These are phyloP conservation scores for Cataglyphis livida DNA, from an alignment of 2,888 invertebrate species.

Conservation along the genomic window DNA sequence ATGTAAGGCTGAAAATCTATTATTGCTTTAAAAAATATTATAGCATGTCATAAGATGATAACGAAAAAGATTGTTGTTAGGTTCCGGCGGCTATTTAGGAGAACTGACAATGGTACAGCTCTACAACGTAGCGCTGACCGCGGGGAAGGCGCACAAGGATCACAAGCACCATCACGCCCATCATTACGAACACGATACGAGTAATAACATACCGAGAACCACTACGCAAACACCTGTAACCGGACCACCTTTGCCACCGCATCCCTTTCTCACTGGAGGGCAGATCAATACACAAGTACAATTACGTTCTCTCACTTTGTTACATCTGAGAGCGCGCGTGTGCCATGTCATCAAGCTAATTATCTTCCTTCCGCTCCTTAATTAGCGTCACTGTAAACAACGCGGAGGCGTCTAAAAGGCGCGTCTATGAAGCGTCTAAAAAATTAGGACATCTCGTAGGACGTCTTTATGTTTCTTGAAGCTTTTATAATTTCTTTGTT, in stretches of 20 bases:
- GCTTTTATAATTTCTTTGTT: not conserved
- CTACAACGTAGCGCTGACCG: constrained; percentile 93
- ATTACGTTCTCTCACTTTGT: constrained; percentile 36
- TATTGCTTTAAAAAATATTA: not conserved
- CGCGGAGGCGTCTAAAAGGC: not conserved
- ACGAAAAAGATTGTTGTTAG: constrained; percentile 81
- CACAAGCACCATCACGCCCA: constrained; percentile 96
- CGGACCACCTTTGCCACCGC: constrained; percentile 86
- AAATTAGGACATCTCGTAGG: not conserved
- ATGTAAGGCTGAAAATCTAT: not conserved
- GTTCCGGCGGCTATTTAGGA: constrained; percentile 89
- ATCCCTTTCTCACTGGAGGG: constrained; percentile 88
- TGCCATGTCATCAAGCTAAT: constrained; percentile 29
- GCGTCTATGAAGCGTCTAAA: not conserved
- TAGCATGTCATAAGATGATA: too few species aligned
- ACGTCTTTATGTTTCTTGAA: not conserved
- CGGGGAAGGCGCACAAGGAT: constrained; percentile 94
- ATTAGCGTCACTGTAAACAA: constrained; percentile 19
- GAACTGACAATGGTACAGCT: constrained; percentile 93
- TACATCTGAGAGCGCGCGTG: not conserved
- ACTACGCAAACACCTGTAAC: constrained; percentile 88
- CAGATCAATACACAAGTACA: constrained; percentile 88
- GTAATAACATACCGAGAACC: constrained; percentile 88
- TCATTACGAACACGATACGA: constrained; percentile 91
- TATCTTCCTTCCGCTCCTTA: not conserved